Conservation (phyloP, 2,113 vertebrate species). For the Ochotona princeps region DNA sequence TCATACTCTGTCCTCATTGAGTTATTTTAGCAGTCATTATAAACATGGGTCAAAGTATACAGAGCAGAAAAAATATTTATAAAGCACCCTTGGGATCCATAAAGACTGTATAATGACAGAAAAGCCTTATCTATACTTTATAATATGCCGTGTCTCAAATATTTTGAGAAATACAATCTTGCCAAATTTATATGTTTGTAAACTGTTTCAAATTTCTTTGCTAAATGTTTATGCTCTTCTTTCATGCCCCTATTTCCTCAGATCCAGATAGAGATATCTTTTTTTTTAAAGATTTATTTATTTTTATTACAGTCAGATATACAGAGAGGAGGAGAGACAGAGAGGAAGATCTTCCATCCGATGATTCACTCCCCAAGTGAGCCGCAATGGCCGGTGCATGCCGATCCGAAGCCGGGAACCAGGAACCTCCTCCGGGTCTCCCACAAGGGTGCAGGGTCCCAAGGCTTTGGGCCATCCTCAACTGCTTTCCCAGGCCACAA, state of each 20-base stretch:
- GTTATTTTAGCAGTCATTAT: slow-evolving; percentile 31
- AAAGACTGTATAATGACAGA: background rate
- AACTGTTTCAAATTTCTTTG: background rate
- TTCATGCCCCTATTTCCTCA: background rate
- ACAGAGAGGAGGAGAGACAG: no score
- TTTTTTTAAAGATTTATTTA: background rate
- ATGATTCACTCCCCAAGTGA: no score
- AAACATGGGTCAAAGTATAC: background rate
- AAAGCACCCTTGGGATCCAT: background rate
- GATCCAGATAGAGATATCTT: background rate
- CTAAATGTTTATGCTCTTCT: background rate
- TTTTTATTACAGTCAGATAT: no score
- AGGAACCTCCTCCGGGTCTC: no score
- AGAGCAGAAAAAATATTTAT: background rate
- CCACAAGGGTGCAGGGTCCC: no score
- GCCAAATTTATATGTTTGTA: slow-evolving; percentile 42
- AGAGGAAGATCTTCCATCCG: no score
- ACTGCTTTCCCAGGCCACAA: no score
- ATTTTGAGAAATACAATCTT: slow-evolving; percentile 20
- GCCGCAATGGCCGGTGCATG: no score
- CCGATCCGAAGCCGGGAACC: no score
- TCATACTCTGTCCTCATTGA: background rate
- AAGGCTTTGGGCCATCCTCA: no score
- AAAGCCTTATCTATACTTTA: background rate
- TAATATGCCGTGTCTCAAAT: background rate